Evolutionary conservation across 2,888 invertebrate species (phyloP).

Genomic region (Eupithecia pulchellata): DNA sequence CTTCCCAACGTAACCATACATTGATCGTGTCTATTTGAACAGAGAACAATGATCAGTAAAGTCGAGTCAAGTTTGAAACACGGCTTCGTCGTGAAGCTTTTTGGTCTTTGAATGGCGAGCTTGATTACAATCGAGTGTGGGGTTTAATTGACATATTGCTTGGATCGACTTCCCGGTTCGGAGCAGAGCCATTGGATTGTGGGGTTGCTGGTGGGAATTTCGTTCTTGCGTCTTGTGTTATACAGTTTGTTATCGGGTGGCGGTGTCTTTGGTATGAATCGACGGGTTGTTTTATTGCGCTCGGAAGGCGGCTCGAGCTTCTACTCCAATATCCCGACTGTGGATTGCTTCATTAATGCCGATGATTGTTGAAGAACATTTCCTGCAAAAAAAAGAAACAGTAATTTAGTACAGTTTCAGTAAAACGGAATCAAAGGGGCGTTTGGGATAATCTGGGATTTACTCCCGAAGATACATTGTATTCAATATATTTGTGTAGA

Average conservation of each 20-base stretch:
- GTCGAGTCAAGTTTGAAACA: constrained; percentile 77
- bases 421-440: constrained; percentile 30
- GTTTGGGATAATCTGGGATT: constrained; percentile 23
- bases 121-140: constrained; percentile 70
- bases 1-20: constrained; percentile 77
- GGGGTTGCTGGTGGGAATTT: constrained; percentile 51
- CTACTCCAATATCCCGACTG: constrained; percentile 81
- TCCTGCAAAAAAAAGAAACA: constrained; percentile 72
- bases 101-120: constrained; percentile 67
- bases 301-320: constrained; percentile 67
- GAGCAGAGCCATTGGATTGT: constrained; percentile 73
- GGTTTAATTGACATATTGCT: constrained; percentile 79
- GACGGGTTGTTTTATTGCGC: constrained; percentile 76
- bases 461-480: constrained; percentile 27
- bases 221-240: constrained; percentile 53
- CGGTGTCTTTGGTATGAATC: constrained; percentile 52
- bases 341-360: constrained; percentile 82
- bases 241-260: constrained; percentile 65
- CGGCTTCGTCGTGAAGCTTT: constrained; percentile 72
- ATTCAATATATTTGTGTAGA: constrained; percentile 26
- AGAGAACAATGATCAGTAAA: constrained; percentile 45
- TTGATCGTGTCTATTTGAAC: constrained; percentile 65
- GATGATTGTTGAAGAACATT: constrained; percentile 73
- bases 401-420: constrained; percentile 46
- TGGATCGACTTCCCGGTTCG: constrained; percentile 69